Base-by-base conservation (phyloP, 2,888 invertebrate genomes). In the Stenurella melanura region DNA sequence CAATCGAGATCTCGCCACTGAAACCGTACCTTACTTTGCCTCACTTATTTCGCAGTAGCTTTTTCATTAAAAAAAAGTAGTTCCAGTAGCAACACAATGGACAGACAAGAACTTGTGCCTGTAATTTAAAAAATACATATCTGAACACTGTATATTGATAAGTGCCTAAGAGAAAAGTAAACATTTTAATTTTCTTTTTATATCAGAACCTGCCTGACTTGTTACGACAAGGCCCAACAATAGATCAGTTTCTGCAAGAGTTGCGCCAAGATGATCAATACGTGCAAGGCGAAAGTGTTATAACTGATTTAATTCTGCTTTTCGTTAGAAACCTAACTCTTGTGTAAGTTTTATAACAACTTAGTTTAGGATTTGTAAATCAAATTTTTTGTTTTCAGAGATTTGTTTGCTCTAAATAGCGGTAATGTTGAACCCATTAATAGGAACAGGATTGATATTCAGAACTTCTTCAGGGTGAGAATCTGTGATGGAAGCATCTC, bases 381-480 rank as follows among this genome's bases (percentile, higher is more conserved):
- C 54, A 73, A 50, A 34, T 50, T 74, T 56, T 66, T 69, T 76
- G 38, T 80, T 87, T 85, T 72, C 76, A 89, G 89, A 38, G 90
- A 90, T 82, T 80, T 89, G 66, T 82, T 89, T 57, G 83, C 86
- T 60, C 79, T 89, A 60, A 87, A 91, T 88, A 76, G 86, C 85
- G 86, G 89, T 80, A 77, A 89, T 84, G 75, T 87, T 19, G 86
- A 88, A 30, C 90, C 91, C 0, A 85, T 92, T 54, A 88, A 90
- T 75, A 88, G 89, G 60, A 87, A 92, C 58, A 88, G 90, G 57
- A 86, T 83, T 7, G 90, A 90, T 26, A 85, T 92, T 38, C 88
- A 90, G 72, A 87, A 88, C 56, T 92, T 92, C 85, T 87, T 92
- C 56, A 81, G 87, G 17, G 87, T 88, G 9, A 85, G 90, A 6